Percentiles rank a stretch among this genome's conserved stretches.
Conservation (phyloP, 1,140 invertebrate species). For the Drosophila bipectinata region DNA sequence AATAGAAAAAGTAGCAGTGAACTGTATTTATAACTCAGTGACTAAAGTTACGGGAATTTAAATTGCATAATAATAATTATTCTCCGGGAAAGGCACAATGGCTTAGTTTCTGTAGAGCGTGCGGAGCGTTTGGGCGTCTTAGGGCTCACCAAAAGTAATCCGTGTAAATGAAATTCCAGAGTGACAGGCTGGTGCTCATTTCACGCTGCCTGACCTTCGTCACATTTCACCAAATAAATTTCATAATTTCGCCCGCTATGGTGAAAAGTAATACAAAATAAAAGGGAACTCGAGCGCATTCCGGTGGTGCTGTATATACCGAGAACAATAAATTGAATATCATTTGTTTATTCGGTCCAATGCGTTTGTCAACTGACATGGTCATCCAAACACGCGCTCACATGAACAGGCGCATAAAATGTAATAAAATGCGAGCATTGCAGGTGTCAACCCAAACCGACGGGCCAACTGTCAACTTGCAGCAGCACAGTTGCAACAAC, state of each 20-base stretch:
- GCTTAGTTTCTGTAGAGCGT: slow-evolving; percentile 18
- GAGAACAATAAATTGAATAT: slow-evolving; percentile 78
- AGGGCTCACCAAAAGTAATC: slow-evolving; percentile 72
- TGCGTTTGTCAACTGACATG: slow-evolving; percentile 74
- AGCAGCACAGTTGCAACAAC: slow-evolving; percentile 23
- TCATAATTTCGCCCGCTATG: slow-evolving; percentile 33
- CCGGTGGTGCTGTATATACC: slow-evolving; percentile 29
- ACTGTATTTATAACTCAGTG: too few relatives aligned
- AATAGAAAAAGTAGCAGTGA: too few relatives aligned
- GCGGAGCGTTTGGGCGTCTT: slow-evolving; percentile 59
- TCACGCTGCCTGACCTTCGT: slow-evolving; percentile 44
- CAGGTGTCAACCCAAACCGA: slow-evolving; percentile 71
- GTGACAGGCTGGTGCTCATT: slow-evolving; percentile 43
- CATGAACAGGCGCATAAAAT: slow-evolving; percentile 54
- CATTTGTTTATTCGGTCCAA: slow-evolving; percentile 76
- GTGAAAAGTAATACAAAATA: slow-evolving; percentile 1
- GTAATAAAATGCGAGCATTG: slow-evolving; percentile 79
- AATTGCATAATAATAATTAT: slow-evolving; percentile 47
- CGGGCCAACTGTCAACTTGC: slow-evolving; percentile 59
- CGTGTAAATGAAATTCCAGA: slow-evolving; percentile 65
- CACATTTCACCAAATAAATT: slow-evolving; percentile 51
- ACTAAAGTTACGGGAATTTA: too few relatives aligned
- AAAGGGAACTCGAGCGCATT: slow-evolving; percentile 41
- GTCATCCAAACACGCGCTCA: slow-evolving; percentile 39
- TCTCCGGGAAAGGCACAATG: neutral